Evolutionary conservation across 2,888 invertebrate genomes (phyloP).

Genomic region (Phengaris alcon): DNA sequence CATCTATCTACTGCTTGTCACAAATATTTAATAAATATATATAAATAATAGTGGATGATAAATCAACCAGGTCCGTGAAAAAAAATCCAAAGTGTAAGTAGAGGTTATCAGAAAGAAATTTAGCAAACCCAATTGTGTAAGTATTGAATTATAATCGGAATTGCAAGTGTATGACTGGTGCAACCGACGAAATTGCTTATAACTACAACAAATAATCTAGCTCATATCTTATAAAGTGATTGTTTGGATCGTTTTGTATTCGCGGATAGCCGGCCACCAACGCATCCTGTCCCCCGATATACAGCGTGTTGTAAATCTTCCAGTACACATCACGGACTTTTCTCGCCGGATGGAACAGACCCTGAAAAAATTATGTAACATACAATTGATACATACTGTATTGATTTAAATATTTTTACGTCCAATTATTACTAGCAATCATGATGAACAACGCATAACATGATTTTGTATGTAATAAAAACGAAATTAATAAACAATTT

Average conservation of each 20-base stretch:
- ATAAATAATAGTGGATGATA: too few species aligned
- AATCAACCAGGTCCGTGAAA: too few species aligned
- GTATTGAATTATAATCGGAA: constrained; percentile 1
- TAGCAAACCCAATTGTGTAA: not conserved
- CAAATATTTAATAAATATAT: too few species aligned
- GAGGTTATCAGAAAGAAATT: too few species aligned
- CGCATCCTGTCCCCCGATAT: constrained; percentile 99
- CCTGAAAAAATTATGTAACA: constrained; percentile 72
- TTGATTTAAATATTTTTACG: too few species aligned
- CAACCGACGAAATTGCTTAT: constrained; percentile 37
- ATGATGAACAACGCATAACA: too few species aligned
- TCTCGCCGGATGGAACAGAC: constrained; percentile 98
- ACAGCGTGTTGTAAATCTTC: constrained; percentile 99
- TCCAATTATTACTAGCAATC: too few species aligned
- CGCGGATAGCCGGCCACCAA: constrained; percentile 98
- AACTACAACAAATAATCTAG: constrained; percentile 93
- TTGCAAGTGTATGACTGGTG: constrained; percentile 31
- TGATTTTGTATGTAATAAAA: too few species aligned
- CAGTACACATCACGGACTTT: constrained; percentile 99
- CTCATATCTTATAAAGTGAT: constrained; percentile 95
- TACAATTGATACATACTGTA: not conserved
- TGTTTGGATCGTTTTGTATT: constrained; percentile 96
- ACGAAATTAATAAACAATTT: too few species aligned
- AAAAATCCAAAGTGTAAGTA: too few species aligned
- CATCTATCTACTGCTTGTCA: too few species aligned